phyloP scores from a whole-genome alignment of 2,888 invertebrate genomes.

The Pristionchus maxplancki region DNA sequence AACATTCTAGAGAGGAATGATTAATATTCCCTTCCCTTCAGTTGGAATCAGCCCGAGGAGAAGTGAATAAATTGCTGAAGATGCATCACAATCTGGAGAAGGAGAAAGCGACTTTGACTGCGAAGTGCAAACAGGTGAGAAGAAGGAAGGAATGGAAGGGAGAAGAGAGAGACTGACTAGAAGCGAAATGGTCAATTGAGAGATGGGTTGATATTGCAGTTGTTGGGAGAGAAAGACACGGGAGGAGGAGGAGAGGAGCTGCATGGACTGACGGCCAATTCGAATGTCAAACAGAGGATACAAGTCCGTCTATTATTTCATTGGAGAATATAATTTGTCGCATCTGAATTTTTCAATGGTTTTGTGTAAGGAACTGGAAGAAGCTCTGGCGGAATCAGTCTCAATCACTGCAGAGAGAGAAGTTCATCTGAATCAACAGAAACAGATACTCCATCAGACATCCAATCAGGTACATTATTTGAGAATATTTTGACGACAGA shows the following conservation, averaged over 20 bases:
- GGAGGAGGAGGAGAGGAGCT: neutral
- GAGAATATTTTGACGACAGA: neutral
- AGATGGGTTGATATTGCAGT: neutral
- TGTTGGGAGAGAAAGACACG: conserved; percentile 43
- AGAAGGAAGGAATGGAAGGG: neutral
- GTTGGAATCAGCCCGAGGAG: conserved; percentile 75
- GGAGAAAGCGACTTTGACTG: conserved; percentile 73
- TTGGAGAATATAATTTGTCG: too few species aligned
- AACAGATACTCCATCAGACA: conserved; percentile 78
- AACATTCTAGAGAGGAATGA: neutral
- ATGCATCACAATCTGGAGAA: conserved; percentile 79
- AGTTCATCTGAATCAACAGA: conserved; percentile 80
- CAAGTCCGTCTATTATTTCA: too few species aligned
- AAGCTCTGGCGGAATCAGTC: conserved; percentile 88
- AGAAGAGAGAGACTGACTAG: neutral
- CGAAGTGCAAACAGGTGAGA: conserved; percentile 54
- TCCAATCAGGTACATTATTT: conserved; percentile 58
- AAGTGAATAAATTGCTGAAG: conserved; percentile 79
- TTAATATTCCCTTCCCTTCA: conserved; percentile 53
- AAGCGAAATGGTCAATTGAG: neutral
- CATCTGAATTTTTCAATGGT: too few species aligned
- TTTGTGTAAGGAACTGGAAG: conserved; percentile 86
- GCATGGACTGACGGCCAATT: neutral
- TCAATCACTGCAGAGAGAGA: conserved; percentile 81
- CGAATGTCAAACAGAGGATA: conserved; percentile 51